Percentiles rank a stretch among this genome's conserved stretches.
phyloP scores from a whole-genome alignment of 2,888 invertebrate species.

The Drosophila nr. medialis region DNA sequence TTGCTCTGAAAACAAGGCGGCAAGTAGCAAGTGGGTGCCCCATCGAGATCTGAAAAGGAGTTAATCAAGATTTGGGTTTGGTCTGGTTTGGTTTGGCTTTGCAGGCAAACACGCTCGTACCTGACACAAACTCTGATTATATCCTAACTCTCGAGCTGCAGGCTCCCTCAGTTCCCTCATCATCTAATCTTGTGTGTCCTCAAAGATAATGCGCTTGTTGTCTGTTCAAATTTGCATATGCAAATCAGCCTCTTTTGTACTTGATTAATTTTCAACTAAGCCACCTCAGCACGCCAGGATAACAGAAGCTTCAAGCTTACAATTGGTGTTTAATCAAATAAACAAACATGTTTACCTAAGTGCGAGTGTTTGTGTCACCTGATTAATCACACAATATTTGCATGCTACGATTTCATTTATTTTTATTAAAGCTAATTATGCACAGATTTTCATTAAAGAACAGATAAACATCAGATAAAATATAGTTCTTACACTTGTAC shows the following conservation, averaged over 20 bases:
- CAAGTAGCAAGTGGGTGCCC: background rate
- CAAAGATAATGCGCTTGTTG: conserved; percentile 27
- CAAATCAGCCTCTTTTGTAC: conserved; percentile 45
- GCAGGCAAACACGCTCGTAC: background rate
- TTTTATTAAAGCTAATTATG: conserved; percentile 3
- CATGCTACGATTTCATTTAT: conserved; percentile 4
- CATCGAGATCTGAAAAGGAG: background rate
- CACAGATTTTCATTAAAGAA: background rate
- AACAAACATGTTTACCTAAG: conserved; percentile 32
- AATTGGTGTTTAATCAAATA: conserved; percentile 73
- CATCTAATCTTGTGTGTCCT: conserved; percentile 25
- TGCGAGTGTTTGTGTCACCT: conserved; percentile 24
- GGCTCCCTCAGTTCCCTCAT: conserved; percentile 31
- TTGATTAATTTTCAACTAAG: conserved; percentile 65
- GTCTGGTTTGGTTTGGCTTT: background rate
- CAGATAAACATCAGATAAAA: too few species aligned
- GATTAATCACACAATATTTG: conserved; percentile 29
- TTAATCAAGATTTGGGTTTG: background rate
- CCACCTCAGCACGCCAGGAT: conserved; percentile 24
- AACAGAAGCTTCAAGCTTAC: conserved; percentile 53
- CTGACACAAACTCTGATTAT: conserved; percentile 24
- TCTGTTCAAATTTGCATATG: conserved; percentile 62
- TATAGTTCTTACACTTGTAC: background rate
- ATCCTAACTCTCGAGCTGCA: background rate
- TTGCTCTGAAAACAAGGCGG: background rate